A percentile compares a stretch with the other conserved stretches of the same genome.
These are phyloP conservation scores for Nasonia giraulti DNA, from an alignment of 1,140 invertebrate species.

Conservation along the genomic window DNA sequence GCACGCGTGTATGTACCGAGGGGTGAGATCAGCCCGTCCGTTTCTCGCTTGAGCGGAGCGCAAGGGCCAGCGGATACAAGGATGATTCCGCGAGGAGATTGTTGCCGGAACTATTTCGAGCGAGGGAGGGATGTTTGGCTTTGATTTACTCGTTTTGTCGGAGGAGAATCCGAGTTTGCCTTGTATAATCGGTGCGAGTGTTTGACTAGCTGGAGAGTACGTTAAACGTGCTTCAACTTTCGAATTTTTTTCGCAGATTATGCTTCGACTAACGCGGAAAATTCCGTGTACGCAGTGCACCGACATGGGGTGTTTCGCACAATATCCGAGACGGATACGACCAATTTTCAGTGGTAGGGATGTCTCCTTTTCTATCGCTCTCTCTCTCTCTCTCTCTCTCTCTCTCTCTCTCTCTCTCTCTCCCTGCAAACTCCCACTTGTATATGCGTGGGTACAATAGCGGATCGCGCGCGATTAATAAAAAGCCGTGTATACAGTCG, in stretches of 20 bases:
- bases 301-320: not conserved
- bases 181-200: too few relatives aligned
- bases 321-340: not conserved
- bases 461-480: constrained; percentile 17
- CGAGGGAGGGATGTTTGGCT: too few relatives aligned
- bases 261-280: not conserved
- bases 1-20: not conserved
- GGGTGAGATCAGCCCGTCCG: not conserved
- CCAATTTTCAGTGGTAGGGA: constrained; percentile 4
- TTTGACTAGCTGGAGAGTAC: too few relatives aligned
- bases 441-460: not conserved
- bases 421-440: not conserved
- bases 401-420: not conserved
- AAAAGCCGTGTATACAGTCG: not conserved
- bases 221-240: too few relatives aligned
- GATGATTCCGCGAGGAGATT: too few relatives aligned
- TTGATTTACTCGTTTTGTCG: too few relatives aligned
- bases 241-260: too few relatives aligned
- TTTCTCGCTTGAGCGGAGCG: not conserved
- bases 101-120: too few relatives aligned
- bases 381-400: not conserved
- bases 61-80: too few relatives aligned
- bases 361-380: not conserved
- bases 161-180: too few relatives aligned
- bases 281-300: not conserved